Conservation (phyloP, 2,797 vertebrate species). For the Sebastolobus altivelis region DNA sequence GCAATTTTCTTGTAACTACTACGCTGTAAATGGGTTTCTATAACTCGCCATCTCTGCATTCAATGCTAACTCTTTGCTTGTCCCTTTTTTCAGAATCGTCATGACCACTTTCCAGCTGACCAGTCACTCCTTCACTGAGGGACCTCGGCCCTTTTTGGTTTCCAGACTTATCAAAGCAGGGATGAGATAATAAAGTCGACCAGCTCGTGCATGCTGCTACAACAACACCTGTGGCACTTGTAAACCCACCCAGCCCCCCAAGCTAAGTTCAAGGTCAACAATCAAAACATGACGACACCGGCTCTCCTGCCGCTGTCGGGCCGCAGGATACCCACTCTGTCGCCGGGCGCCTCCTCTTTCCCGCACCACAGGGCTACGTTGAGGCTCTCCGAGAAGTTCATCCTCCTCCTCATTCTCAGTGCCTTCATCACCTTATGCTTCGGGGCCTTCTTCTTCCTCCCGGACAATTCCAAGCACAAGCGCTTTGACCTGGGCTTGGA, state of each 20-base stretch:
- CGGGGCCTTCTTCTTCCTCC: conserved; percentile 98
- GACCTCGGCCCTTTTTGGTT: conserved; percentile 46
- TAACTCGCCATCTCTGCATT: background rate
- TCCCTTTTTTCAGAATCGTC: conserved; percentile 70
- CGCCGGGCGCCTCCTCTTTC: conserved; percentile 92
- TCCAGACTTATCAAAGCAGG: conserved; percentile 60
- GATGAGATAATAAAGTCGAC: conserved; percentile 84
- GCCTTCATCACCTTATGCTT: conserved; percentile 99
- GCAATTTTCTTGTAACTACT: too few species aligned
- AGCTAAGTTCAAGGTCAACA: conserved; percentile 9
- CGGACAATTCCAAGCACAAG: conserved; percentile 98
- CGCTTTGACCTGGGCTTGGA: conserved; percentile 98
- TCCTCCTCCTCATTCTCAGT: conserved; percentile 99
- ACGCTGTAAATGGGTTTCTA: background rate
- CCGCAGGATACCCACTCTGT: conserved; percentile 94
- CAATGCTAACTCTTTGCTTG: conserved; percentile 1
- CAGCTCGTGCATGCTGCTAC: conserved; percentile 73
- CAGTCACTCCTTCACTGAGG: conserved; percentile 60
- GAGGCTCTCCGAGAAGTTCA: conserved; percentile 98
- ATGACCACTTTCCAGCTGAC: conserved; percentile 66
- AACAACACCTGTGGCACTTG: conserved; percentile 72
- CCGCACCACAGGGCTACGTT: conserved; percentile 96
- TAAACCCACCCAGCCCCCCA: conserved; percentile 39
- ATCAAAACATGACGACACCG: conserved; percentile 91
- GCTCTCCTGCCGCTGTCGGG: conserved; percentile 96